A percentile compares a stretch with the other conserved stretches of the same genome.
Conservation (phyloP, 2,797 vertebrate species). For the Momotus momota region DNA sequence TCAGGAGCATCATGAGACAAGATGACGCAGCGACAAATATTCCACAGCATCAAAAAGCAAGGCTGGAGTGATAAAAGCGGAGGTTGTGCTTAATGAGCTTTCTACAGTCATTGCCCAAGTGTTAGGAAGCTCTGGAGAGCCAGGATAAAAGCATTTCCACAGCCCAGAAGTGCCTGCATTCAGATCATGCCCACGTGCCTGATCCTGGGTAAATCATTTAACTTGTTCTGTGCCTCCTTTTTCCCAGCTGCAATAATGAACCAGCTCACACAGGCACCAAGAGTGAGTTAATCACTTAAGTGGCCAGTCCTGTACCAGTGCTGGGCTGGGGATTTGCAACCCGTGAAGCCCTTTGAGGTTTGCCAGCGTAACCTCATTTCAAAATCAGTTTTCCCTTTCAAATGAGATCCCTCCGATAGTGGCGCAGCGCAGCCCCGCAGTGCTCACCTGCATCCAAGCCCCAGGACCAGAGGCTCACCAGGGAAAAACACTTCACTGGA, state of each 20-base stretch:
- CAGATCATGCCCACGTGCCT: neutral
- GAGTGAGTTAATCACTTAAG: neutral
- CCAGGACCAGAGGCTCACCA: rapidly evolving
- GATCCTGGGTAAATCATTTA: slow-evolving; percentile 39
- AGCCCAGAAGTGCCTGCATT: neutral
- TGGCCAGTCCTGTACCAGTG: neutral
- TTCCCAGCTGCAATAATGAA: neutral
- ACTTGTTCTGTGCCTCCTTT: neutral
- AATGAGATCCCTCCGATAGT: rapidly evolving
- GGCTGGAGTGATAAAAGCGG: neutral
- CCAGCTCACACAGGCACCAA: neutral
- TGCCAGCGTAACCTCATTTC: neutral
- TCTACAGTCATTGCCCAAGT: neutral
- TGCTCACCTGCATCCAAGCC: neutral
- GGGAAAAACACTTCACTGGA: neutral
- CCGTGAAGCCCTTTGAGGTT: neutral
- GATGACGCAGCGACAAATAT: rapidly evolving
- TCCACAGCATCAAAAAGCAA: neutral
- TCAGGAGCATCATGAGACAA: neutral
- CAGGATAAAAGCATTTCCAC: neutral
- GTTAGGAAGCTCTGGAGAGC: neutral
- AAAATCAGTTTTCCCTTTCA: neutral
- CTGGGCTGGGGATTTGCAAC: neutral
- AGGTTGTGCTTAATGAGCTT: rapidly evolving
- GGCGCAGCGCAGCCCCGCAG: rapidly evolving